phyloP scores from a whole-genome alignment of 2,797 vertebrate species.

The Poeciliopsis paucimaculata region DNA sequence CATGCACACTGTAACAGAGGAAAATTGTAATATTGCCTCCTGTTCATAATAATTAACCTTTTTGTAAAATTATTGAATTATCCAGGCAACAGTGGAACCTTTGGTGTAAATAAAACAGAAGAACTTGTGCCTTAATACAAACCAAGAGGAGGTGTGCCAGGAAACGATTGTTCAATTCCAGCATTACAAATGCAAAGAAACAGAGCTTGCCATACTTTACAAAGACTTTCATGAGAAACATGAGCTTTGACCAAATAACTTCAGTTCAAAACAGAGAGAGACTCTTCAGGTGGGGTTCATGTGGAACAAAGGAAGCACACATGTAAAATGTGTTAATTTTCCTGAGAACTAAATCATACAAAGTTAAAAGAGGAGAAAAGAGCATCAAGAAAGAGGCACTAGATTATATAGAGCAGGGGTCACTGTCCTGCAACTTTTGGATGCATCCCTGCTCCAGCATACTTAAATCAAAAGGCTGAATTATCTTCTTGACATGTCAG shows the following conservation, averaged over 20 bases:
- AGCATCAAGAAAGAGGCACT: neutral
- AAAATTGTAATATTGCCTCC: neutral
- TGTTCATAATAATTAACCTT: neutral
- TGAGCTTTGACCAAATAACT: neutral
- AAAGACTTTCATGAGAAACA: neutral
- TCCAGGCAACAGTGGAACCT: neutral
- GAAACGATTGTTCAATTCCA: neutral
- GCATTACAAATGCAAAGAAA: neutral
- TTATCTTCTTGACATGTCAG: neutral
- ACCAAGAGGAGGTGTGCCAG: neutral
- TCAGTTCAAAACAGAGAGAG: neutral
- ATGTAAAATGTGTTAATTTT: too few species aligned
- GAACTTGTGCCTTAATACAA: neutral
- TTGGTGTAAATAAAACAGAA: neutral
- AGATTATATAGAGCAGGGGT: neutral
- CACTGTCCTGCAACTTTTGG: neutral
- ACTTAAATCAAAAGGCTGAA: neutral
- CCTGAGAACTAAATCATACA: neutral
- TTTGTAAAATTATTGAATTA: neutral
- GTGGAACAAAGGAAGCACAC: neutral
- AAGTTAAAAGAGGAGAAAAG: neutral
- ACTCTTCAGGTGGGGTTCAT: neutral
- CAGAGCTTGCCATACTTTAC: neutral
- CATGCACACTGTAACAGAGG: constrained; percentile 72
- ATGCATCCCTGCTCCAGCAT: neutral